These are phyloP conservation scores for Brachylomia viminalis DNA, from an alignment of 2,888 invertebrate species.

Conservation along the genomic window DNA sequence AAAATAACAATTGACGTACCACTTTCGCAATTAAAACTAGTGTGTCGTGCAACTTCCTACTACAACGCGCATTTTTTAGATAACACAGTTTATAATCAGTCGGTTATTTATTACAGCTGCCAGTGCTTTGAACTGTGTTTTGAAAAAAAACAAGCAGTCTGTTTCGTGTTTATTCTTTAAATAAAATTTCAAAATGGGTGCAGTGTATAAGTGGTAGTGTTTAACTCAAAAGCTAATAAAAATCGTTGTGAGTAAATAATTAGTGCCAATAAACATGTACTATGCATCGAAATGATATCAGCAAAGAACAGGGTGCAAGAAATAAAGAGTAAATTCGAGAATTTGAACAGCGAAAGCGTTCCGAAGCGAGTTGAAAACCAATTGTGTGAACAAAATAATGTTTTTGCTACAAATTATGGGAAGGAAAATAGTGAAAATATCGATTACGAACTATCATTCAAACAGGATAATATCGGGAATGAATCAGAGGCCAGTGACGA, in stretches of 20 bases:
- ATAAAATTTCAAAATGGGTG: constrained; percentile 32
- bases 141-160: constrained; percentile 52
- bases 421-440: constrained; percentile 64
- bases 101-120: constrained; percentile 42
- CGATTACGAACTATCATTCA: constrained; percentile 63
- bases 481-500: constrained; percentile 73
- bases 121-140: constrained; percentile 50
- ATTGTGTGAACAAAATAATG: constrained; percentile 67
- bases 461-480: constrained; percentile 60
- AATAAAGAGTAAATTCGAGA: constrained; percentile 92
- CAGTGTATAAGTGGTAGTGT: constrained; percentile 19
- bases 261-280: constrained; percentile 77
- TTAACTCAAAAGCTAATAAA: constrained; percentile 15
- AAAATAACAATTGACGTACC: constrained; percentile 70
- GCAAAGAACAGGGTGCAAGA: constrained; percentile 91
- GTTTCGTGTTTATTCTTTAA: constrained; percentile 51
- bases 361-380: constrained; percentile 59
- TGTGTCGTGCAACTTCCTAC: constrained; percentile 61
- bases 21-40: constrained; percentile 65
- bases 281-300: constrained; percentile 85
- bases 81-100: constrained; percentile 47
- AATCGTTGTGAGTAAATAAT: constrained; percentile 27
- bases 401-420: constrained; percentile 41
- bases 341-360: constrained; percentile 81
- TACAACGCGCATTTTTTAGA: constrained; percentile 42